Evolutionary conservation across 1,140 invertebrate genomes (phyloP), one percentile per base, ranked within the genome.

Genomic region (Teleopsis dalmanni): DNA sequence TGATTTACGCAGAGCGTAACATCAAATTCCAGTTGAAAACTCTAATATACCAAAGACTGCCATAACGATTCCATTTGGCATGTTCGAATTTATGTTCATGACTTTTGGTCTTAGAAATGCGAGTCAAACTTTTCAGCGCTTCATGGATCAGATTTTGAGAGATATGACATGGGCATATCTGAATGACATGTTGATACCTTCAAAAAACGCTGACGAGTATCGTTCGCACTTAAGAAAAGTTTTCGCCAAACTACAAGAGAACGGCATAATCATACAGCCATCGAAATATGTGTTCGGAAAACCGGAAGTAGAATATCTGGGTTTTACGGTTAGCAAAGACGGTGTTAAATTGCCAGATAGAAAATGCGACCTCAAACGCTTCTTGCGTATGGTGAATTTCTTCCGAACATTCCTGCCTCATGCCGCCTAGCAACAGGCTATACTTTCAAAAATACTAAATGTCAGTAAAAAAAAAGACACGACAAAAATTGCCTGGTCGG

Each of bases 131-230:
- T 44, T 52, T 18, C 46, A 48, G 44, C 13, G 22, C 3, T 41
- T 27, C 18, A 49, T 53, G 42, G 29, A 53, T 21, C 5, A 1
- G 76, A 81, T 56, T 45, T 77, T 2, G 53, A 56, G 0, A 59
- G n/a, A n/a, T n/a, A n/a, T n/a, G n/a, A n/a, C n/a, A n/a, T 35
- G 33, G 33, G 13, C 33, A 35, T 35, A 35, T 13, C 33, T 35
- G 4, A 16, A 35, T 35, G 33, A 35, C 13, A 35, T 13, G n/a
- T 35, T 35, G 13, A 35, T 35, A 35, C 4, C 13, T 5, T 35
- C 33, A 13, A 35, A 35, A 13, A 4, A 35, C 18, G 18, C 18
- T 13, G 18, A 35, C 13, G 13, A 35, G 18, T 16, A 35, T 35
- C 4, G 33, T 16, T n/a, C n/a, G n/a, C n/a, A n/a, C n/a, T n/a